Evolutionary conservation across 1,140 invertebrate genomes (phyloP), one percentile per base, ranked within the genome.

Genomic region (Leguminivora glycinivorella): DNA sequence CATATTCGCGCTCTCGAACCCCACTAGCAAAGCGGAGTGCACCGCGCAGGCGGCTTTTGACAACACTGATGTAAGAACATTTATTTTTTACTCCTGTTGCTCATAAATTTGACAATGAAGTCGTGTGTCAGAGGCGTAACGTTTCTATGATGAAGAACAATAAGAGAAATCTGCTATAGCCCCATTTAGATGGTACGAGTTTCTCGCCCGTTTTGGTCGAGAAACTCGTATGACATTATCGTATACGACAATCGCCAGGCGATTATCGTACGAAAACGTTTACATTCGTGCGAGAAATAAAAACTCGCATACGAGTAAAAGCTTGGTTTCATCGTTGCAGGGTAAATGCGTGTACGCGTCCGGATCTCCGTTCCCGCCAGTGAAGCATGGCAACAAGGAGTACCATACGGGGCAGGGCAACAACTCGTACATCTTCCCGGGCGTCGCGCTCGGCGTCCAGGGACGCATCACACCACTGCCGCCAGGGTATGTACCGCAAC

Each of bases 391-490:
- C 43, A 96, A 96, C 4, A 95, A 96, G 84, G 95, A 94, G 2
- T 98, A 94, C 86, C 94, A 95, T 72, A 96, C 98, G 0, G 98
- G 98, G 0, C 98, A 99, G 90, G 98, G 98, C 60, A 99, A 99
- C 91, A 99, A 99, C 87, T 96, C 98, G 0, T 99, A 99, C 89
- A 98, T 99, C 72, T 99, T 99, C 92, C 98, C 98, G 1, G 97
- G 97, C 3, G 95, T 99, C 0, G 97, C 97, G 22, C 92, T 99
- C 3, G 98, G 97, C 19, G 96, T 98, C 14, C 96, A 0, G 95
- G 96, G 40, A 96, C 97, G 7, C 96, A 97, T 81, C 96, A 97
- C 82, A 98, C 99, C n/a, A n/a, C n/a, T n/a, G n/a, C 79, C 95
- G 94, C 0, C 97, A 99, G 81, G 95, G 96, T 77, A 94, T 98